Evolutionary conservation across 2,797 vertebrate genomes (phyloP), one percentile per base, ranked within the genome.

Genomic region (Smutsia gigantea): DNA sequence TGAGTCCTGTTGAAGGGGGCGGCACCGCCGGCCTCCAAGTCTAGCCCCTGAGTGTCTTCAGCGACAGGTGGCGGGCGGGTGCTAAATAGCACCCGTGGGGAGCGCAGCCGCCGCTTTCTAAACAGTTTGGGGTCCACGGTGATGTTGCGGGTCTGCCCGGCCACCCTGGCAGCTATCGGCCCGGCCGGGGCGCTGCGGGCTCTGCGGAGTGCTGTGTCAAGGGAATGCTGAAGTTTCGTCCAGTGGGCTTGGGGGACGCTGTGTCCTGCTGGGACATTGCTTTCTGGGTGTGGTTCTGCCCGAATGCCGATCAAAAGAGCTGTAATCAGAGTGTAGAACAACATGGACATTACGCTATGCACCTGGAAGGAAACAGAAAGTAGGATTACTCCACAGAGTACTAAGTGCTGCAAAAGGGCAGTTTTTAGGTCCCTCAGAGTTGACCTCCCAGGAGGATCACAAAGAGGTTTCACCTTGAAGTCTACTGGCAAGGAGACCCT

Each of bases 321-420:
- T 99, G 99, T 99, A 98, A 99, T 99, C 99, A 99, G 99, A 99
- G 99, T 99, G 98, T 99, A 99, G 99, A 99, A 99, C 99, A 99
- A 99, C 99, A 99, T 99, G 99, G 99, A 99, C 99, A 99, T 99
- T 98, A 99, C 98, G 98, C 98, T 98, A 88, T 88, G 98, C 98
- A 98, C 98, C 99, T 98, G 98, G 59, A 97, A 98, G 2, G 63
- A 90, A 94, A 98, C 84, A 98, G 74, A 98, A 83, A 96, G 0
- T 7, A 39, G 29, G 31, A 51, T 98, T 96, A 97, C 75, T 96
- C 66, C 11, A 8, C 21, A 37, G 66, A 15, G 39, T 0, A 0
- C 13, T 2, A 15, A 37, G 31, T 4, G 79, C 0, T 7, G 19
- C 3, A 2, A 10, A 10, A 13, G 53, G 59, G 29, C 9, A 1